phyloP scores from a whole-genome alignment of 2,888 invertebrate genomes.

The Coenonympha arcania region DNA sequence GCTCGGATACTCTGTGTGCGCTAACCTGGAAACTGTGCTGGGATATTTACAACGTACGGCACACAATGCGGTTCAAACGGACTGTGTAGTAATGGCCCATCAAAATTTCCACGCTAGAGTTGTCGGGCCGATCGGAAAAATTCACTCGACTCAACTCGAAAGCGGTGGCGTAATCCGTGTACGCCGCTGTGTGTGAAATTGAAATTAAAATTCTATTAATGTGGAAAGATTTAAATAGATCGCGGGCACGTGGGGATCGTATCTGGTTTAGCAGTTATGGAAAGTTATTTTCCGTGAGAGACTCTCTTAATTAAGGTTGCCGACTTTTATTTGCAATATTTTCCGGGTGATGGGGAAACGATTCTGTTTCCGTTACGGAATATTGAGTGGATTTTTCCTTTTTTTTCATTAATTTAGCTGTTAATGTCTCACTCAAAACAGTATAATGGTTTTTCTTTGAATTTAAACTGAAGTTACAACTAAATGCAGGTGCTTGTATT shows the following conservation, averaged over 20 bases:
- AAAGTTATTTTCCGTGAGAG: slow-evolving; percentile 17
- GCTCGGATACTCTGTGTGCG: slow-evolving; percentile 6
- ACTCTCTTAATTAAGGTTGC: slow-evolving; percentile 22
- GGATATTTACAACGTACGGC: slow-evolving; percentile 37
- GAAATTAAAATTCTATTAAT: slow-evolving; percentile 70
- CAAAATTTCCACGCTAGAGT: slow-evolving; percentile 64
- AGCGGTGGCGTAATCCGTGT: slow-evolving; percentile 53
- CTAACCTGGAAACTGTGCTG: slow-evolving; percentile 7
- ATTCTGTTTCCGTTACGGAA: neutral
- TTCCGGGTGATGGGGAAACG: neutral
- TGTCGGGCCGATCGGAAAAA: slow-evolving; percentile 59
- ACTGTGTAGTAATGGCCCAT: slow-evolving; percentile 66
- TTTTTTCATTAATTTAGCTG: neutral
- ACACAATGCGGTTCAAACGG: slow-evolving; percentile 65
- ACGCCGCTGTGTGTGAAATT: slow-evolving; percentile 63
- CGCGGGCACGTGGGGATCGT: slow-evolving; percentile 26
- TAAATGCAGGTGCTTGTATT: no score
- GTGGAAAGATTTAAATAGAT: slow-evolving; percentile 51
- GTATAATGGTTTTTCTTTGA: no score
- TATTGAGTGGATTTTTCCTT: neutral
- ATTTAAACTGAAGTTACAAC: no score
- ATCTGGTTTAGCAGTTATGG: slow-evolving; percentile 22
- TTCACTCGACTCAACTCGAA: slow-evolving; percentile 42
- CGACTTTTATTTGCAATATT: slow-evolving; percentile 15
- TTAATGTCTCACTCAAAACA: neutral